phyloP scores from a whole-genome alignment of 2,888 invertebrate genomes.

The Apeira syringaria region DNA sequence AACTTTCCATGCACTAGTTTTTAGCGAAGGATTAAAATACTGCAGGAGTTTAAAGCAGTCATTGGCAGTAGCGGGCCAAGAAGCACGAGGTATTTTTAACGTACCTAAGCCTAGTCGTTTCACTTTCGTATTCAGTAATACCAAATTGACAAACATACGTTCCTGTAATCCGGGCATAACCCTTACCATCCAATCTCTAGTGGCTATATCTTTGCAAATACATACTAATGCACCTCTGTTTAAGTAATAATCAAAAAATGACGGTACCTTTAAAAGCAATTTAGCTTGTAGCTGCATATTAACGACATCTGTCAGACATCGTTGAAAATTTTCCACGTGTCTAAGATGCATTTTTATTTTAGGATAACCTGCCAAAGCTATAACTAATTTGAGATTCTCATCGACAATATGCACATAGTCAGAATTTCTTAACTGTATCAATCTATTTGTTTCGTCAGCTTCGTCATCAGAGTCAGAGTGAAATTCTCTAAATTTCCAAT shows the following conservation, averaged over 20 bases:
- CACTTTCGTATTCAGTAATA: slow-evolving; percentile 60
- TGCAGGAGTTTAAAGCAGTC: slow-evolving; percentile 71
- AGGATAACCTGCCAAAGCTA: slow-evolving; percentile 67
- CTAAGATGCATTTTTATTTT: slow-evolving; percentile 64
- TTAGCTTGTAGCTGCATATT: slow-evolving; percentile 70
- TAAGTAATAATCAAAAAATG: slow-evolving; percentile 68
- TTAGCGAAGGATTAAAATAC: slow-evolving; percentile 68
- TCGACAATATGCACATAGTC: slow-evolving; percentile 70
- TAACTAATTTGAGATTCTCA: slow-evolving; percentile 59
- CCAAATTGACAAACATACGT: slow-evolving; percentile 60
- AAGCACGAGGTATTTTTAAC: slow-evolving; percentile 57
- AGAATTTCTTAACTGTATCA: slow-evolving; percentile 59
- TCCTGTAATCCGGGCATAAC: slow-evolving; percentile 69
- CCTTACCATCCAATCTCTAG: slow-evolving; percentile 69
- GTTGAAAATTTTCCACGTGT: slow-evolving; percentile 64
- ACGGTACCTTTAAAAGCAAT: slow-evolving; percentile 55
- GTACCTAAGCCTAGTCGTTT: slow-evolving; percentile 67
- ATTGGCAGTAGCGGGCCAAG: slow-evolving; percentile 63
- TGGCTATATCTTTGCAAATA: slow-evolving; percentile 64
- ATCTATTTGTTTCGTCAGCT: slow-evolving; percentile 60
- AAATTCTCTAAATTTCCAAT: slow-evolving; percentile 59
- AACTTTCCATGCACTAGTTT: slow-evolving; percentile 63
- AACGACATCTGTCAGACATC: slow-evolving; percentile 57
- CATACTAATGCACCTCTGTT: slow-evolving; percentile 71
- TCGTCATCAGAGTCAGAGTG: slow-evolving; percentile 61